These are phyloP conservation scores for Macropus fuliginosus DNA, from an alignment of 2,797 vertebrate species.

Conservation along the genomic window DNA sequence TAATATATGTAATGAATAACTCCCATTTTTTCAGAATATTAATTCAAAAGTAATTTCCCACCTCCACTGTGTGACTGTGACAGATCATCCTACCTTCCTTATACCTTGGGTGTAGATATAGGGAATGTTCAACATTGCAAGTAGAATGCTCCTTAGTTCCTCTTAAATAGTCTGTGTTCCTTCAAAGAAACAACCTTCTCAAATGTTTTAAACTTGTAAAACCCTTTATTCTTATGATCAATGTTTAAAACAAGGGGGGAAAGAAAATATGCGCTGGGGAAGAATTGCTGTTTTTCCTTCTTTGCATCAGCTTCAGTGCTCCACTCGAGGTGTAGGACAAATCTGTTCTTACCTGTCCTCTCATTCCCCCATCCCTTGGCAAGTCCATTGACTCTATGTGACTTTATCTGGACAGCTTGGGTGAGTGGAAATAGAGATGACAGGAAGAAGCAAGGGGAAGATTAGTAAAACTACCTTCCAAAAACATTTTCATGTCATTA, in stretches of 20 bases:
- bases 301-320: neutral
- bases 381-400: neutral
- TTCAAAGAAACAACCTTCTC: accelerated
- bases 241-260: neutral
- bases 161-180: accelerated
- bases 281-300: neutral
- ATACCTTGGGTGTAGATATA: neutral
- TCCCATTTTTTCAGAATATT: neutral
- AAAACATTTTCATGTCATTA: neutral
- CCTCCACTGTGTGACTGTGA: neutral
- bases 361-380: neutral
- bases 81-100: accelerated
- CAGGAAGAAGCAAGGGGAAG: neutral
- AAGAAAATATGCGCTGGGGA: neutral
- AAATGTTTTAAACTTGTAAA: neutral
- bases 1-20: neutral
- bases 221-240: neutral
- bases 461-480: neutral
- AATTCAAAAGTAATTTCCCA: neutral
- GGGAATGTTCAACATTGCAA: accelerated
- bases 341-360: neutral
- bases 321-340: neutral
- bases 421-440: neutral
- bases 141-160: neutral
- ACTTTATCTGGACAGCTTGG: neutral